phyloP scores from a whole-genome alignment of 2,888 invertebrate genomes.

The Platerodrilus igneus region DNA sequence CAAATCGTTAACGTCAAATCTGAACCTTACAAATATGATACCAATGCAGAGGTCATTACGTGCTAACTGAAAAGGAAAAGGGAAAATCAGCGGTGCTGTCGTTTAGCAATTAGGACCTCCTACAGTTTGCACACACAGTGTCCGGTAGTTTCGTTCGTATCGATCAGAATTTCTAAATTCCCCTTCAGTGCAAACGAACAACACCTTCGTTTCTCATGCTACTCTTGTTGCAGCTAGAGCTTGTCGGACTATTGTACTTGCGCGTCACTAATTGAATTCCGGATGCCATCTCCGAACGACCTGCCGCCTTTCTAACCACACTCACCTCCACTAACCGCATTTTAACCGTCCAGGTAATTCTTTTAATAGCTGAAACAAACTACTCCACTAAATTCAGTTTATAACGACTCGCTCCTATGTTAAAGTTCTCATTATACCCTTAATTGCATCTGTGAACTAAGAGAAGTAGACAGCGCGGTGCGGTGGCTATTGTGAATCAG shows the following conservation, averaged over 20 bases:
- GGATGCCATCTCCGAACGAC: conserved; percentile 36
- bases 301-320: conserved; percentile 23
- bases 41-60: conserved; percentile 19
- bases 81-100: conserved; percentile 28
- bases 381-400: conserved; percentile 5
- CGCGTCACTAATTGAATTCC: conserved; percentile 43
- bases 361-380: conserved; percentile 33
- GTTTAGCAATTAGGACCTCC: conserved; percentile 29
- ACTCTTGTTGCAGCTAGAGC: too few relatives aligned
- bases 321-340: conserved; percentile 27
- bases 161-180: conserved; percentile 26
- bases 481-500: conserved; percentile 40
- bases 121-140: conserved; percentile 22
- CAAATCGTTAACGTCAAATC: too few relatives aligned
- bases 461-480: conserved; percentile 35
- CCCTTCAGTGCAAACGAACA: conserved; percentile 31
- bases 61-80: conserved; percentile 20
- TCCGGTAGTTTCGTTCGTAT: conserved; percentile 29
- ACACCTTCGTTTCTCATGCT: conserved; percentile 26
- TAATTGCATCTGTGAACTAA: conserved; percentile 37
- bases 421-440: conserved; percentile 34
- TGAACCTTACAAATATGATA: too few relatives aligned
- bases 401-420: conserved; percentile 3
- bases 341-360: conserved; percentile 32
- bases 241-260: conserved; percentile 28